Conservation (phyloP, 2,113 vertebrate species). For the Vireo altiloquus region DNA sequence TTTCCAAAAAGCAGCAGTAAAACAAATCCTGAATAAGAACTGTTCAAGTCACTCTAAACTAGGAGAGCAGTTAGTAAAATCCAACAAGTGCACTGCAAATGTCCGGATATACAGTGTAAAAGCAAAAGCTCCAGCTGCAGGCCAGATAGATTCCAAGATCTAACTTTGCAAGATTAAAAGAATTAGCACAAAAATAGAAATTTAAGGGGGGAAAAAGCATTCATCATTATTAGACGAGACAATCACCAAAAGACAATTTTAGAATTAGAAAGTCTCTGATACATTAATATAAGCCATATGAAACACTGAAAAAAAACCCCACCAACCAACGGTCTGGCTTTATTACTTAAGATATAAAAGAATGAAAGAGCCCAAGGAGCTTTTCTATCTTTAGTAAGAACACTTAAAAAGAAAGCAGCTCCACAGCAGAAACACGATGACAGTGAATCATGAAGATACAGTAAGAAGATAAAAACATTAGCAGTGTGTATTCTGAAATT, state of each 20-base stretch:
- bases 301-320: neutral
- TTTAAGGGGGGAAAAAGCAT: accelerated
- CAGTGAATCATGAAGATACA: neutral
- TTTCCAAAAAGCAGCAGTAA: neutral
- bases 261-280: neutral
- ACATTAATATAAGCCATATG: neutral
- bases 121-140: neutral
- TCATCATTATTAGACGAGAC: neutral
- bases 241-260: neutral
- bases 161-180: neutral
- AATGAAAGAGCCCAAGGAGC: neutral
- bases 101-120: neutral
- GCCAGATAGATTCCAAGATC: neutral
- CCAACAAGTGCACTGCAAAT: neutral
- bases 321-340: neutral
- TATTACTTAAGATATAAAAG: neutral
- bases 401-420: constrained; percentile 35
- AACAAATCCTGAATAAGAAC: neutral
- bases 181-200: neutral
- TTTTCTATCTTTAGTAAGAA: constrained; percentile 40
- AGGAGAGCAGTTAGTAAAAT: neutral
- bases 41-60: neutral
- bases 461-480: constrained; percentile 35
- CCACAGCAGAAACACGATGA: neutral
- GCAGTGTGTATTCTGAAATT: neutral